Evolutionary conservation across 2,113 vertebrate genomes (phyloP).

Genomic region (Pygoscelis antarcticus): DNA sequence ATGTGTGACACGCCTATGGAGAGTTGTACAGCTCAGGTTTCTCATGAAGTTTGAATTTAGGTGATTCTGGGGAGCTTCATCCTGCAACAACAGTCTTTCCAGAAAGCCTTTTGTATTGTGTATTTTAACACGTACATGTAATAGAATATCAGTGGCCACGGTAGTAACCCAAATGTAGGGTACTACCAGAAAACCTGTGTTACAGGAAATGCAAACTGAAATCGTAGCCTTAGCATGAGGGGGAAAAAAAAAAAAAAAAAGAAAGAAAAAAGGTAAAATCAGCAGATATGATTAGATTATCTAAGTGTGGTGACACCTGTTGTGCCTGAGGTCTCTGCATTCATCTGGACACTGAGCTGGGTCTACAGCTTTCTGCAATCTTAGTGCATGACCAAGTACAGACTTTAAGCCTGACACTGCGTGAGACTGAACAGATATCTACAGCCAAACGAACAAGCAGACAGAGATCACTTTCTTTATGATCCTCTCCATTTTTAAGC

Average conservation of each 20-base stretch:
- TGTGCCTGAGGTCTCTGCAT: neutral
- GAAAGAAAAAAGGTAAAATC: too few species aligned
- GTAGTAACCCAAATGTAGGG: neutral
- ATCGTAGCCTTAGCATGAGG: neutral
- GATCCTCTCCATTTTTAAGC: neutral
- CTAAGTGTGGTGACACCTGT: neutral
- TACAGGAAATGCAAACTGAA: neutral
- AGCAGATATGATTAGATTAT: neutral
- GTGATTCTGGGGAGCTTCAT: neutral
- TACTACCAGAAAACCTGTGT: neutral
- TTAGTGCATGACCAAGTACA: neutral
- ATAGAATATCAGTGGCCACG: rapidly evolving
- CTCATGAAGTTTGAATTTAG: neutral
- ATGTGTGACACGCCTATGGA: rapidly evolving
- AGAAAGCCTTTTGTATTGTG: neutral
- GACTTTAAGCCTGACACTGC: neutral
- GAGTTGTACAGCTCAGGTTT: neutral
- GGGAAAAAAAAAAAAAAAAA: too few species aligned
- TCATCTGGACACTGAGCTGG: neutral
- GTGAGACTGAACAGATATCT: rapidly evolving
- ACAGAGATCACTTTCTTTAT: neutral
- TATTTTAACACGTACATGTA: neutral
- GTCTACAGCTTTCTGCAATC: neutral
- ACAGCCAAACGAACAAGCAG: neutral
- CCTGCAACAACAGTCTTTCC: neutral